Percentiles rank a stretch among this genome's conserved stretches.
Evolutionary conservation across 2,888 invertebrate species (phyloP).

Genomic region (Ommatoiulus sabulosus): DNA sequence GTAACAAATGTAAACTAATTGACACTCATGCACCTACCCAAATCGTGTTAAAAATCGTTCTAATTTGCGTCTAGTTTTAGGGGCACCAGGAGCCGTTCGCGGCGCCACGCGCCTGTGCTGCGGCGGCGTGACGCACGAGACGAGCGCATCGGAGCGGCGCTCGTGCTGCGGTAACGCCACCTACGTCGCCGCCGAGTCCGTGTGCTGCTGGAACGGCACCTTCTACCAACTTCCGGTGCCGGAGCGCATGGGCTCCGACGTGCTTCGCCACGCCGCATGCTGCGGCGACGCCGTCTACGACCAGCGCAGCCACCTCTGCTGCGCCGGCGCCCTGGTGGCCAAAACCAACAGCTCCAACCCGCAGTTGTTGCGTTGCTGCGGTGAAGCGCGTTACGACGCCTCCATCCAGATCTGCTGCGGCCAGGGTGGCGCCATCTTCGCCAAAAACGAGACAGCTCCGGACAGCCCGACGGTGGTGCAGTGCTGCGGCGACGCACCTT

Average conservation of each 20-base stretch:
- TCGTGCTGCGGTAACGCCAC: constrained; percentile 57
- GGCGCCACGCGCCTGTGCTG: constrained; percentile 47
- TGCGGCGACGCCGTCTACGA: constrained; percentile 56
- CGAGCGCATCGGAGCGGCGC: neutral
- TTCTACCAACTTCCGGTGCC: constrained; percentile 55
- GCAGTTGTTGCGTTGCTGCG: constrained; percentile 46
- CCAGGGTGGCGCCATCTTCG: neutral
- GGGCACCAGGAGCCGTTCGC: neutral
- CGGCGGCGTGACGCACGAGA: constrained; percentile 48
- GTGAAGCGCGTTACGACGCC: constrained; percentile 50
- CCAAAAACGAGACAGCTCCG: constrained; percentile 42
- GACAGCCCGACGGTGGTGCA: constrained; percentile 46
- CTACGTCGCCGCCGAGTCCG: constrained; percentile 27
- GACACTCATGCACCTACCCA: no score
- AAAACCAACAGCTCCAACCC: constrained; percentile 50
- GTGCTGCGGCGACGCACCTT: constrained; percentile 39
- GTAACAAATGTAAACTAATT: no score
- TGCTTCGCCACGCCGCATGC: neutral
- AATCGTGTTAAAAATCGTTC: neutral
- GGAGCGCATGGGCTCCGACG: neutral
- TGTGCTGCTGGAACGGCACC: constrained; percentile 56
- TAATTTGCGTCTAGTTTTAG: constrained; percentile 33
- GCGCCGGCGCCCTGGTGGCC: constrained; percentile 47
- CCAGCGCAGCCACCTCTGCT: constrained; percentile 49
- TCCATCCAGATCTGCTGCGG: constrained; percentile 51